These are phyloP conservation scores for Gouania willdenowi DNA, from an alignment of 2,797 vertebrate species.

Conservation along the genomic window DNA sequence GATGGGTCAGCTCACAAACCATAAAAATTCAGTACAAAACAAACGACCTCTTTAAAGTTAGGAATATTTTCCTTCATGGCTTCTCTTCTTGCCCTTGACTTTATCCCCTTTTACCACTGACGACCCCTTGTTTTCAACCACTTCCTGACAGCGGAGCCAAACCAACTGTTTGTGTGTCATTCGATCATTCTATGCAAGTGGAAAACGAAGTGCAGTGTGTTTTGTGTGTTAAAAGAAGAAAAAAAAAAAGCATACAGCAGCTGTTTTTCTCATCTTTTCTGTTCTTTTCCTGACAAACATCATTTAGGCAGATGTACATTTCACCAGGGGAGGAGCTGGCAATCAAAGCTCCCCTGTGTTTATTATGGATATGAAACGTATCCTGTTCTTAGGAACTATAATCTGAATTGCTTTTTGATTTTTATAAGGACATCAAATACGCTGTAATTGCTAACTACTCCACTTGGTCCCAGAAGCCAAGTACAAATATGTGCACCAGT, in stretches of 20 bases:
- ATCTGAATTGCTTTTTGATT: slow-evolving; percentile 14
- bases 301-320: slow-evolving; percentile 52
- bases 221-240: slow-evolving; percentile 33
- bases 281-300: slow-evolving; percentile 39
- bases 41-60: slow-evolving; percentile 5
- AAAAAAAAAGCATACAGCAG: too few relatives aligned
- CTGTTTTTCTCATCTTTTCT: slow-evolving; percentile 53
- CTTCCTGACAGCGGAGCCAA: slow-evolving; percentile 10
- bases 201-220: slow-evolving; percentile 39
- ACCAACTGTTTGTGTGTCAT: slow-evolving; percentile 40
- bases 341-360: slow-evolving; percentile 28
- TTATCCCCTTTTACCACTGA: slow-evolving; percentile 31
- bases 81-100: slow-evolving; percentile 6
- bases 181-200: slow-evolving; percentile 31
- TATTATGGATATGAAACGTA: slow-evolving; percentile 42
- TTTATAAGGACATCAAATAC: slow-evolving; percentile 12
- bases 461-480: slow-evolving; percentile 9
- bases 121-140: slow-evolving; percentile 27
- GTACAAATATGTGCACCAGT: slow-evolving; percentile 10
- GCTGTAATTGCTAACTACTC: slow-evolving; percentile 11
- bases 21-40: slow-evolving; percentile 3
- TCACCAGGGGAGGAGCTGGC: slow-evolving; percentile 46
- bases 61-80: slow-evolving; percentile 4
- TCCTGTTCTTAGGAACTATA: slow-evolving; percentile 41
- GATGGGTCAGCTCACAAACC: background rate